These are phyloP conservation scores for Troglohyphantes excavatus DNA, from an alignment of 2,888 invertebrate species.

Conservation along the genomic window DNA sequence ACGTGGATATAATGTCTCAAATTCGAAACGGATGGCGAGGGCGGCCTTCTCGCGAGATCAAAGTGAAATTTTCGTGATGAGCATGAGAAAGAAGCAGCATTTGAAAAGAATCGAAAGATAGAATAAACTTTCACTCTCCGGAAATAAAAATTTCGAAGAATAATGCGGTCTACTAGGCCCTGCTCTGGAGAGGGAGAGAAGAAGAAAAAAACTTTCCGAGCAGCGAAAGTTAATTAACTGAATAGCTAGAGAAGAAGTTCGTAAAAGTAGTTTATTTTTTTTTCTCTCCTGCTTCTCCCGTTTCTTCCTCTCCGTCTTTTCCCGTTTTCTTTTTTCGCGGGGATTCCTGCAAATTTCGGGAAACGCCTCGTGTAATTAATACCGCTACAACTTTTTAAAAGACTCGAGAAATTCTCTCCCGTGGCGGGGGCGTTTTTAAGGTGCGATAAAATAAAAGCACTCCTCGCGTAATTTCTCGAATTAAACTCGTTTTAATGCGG, in stretches of 20 bases:
- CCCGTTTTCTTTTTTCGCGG: conserved; percentile 8
- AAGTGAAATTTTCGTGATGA: conserved; percentile 51
- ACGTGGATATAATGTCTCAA: conserved; percentile 26
- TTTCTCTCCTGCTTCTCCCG: conserved; percentile 3
- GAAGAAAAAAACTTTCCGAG: conserved; percentile 42
- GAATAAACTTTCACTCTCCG: conserved; percentile 40
- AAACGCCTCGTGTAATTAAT: conserved; percentile 55
- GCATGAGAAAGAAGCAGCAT: conserved; percentile 10
- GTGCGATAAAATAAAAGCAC: conserved; percentile 41
- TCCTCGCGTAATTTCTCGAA: conserved; percentile 43
- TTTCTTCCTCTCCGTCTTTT: background rate
- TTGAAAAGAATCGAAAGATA: conserved; percentile 12
- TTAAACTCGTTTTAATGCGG: conserved; percentile 48
- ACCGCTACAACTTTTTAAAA: conserved; percentile 35
- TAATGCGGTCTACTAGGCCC: conserved; percentile 45
- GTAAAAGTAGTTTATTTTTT: conserved; percentile 43
- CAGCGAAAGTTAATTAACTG: conserved; percentile 65
- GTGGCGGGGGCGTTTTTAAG: conserved; percentile 20
- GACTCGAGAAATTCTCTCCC: conserved; percentile 7
- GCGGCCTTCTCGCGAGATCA: conserved; percentile 26
- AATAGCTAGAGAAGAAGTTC: conserved; percentile 53
- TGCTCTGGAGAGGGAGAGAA: background rate
- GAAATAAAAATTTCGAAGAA: conserved; percentile 66
- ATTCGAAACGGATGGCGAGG: conserved; percentile 37
- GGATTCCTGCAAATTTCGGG: conserved; percentile 47